phyloP scores from a whole-genome alignment of 1,140 invertebrate genomes.

The Bombus affinis region DNA sequence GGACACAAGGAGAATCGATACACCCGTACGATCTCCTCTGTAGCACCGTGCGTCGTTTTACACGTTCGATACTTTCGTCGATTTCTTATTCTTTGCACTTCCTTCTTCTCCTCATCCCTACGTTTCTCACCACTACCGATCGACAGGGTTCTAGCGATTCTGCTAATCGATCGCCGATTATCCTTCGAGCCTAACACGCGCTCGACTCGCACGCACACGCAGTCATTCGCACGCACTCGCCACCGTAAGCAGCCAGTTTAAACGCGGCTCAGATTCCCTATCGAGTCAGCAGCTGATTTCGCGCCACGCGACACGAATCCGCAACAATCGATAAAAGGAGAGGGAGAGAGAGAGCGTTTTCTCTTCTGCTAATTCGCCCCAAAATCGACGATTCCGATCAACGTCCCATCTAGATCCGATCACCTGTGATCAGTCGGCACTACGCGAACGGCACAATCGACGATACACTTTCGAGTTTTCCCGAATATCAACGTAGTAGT shows the following conservation, averaged over 20 bases:
- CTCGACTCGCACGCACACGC: not conserved
- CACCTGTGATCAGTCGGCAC: not conserved
- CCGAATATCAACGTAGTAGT: not conserved
- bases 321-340: not conserved
- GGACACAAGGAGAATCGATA: conserved; percentile 39
- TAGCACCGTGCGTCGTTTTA: no score
- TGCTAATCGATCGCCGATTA: not conserved
- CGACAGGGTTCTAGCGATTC: not conserved
- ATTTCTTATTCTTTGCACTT: not conserved
- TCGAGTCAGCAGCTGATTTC: conserved; percentile 2
- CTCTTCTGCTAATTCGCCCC: no score
- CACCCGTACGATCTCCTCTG: not conserved
- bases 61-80: not conserved
- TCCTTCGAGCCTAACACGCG: not conserved
- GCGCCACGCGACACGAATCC: not conserved
- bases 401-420: not conserved
- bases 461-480: not conserved
- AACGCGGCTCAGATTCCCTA: not conserved
- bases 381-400: not conserved
- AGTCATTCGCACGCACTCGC: not conserved
- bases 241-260: not conserved
- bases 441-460: not conserved
- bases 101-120: not conserved
- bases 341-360: no score
- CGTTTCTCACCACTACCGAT: not conserved